A percentile compares a stretch with the other conserved stretches of the same genome.
Evolutionary conservation across 1,140 invertebrate genomes (phyloP).

Genomic region (Nasonia vitripennis): DNA sequence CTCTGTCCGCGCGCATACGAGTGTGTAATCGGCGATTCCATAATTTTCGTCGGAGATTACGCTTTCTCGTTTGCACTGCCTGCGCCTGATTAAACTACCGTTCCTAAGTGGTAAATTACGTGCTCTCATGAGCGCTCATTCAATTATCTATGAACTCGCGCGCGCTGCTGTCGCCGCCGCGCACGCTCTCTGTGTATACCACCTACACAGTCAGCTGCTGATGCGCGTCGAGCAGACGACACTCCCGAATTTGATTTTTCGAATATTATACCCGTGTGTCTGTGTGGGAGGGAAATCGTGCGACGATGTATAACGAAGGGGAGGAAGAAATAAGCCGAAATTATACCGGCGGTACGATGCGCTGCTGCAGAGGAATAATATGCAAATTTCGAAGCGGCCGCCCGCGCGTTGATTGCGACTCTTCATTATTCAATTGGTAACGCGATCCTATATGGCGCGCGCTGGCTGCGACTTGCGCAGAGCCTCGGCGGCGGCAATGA

Average conservation of each 20-base stretch:
- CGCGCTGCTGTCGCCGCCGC: not conserved
- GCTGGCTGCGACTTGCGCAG: not conserved
- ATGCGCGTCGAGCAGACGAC: too few species aligned
- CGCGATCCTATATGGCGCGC: not conserved
- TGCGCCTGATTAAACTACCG: constrained; percentile 45
- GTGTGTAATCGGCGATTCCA: constrained; percentile 43
- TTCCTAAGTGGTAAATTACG: constrained; percentile 48
- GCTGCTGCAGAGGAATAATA: not conserved
- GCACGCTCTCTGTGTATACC: too few species aligned
- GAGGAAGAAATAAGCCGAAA: not conserved
- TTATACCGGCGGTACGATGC: not conserved
- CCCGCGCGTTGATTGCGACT: constrained; percentile 8
- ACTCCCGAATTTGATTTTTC: too few species aligned
- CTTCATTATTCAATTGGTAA: constrained; percentile 34
- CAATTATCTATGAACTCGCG: constrained; percentile 34
- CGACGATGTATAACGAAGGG: too few species aligned
- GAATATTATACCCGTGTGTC: too few species aligned
- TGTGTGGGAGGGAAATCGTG: too few species aligned
- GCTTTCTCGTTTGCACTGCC: constrained; percentile 47
- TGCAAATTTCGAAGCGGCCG: not conserved
- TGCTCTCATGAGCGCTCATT: constrained; percentile 45
- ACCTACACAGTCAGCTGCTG: too few species aligned
- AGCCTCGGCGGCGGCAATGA: not conserved
- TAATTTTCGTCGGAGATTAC: constrained; percentile 49
- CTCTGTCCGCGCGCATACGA: not conserved